Evolutionary conservation across 2,113 vertebrate genomes (phyloP).

Genomic region (Pollachius pollachius): DNA sequence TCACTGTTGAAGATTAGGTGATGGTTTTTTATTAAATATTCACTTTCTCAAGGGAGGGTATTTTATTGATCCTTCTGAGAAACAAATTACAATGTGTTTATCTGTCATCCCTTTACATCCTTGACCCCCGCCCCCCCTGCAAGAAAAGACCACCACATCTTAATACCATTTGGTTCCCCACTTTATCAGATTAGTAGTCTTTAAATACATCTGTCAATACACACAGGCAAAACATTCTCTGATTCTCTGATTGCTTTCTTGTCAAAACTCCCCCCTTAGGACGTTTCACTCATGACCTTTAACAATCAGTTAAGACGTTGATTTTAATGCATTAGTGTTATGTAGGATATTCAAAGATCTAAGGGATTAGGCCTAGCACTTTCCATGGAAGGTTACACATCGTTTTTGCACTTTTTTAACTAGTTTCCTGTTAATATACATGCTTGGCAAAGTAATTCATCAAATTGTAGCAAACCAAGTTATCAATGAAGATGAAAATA

Average conservation of each 20-base stretch:
- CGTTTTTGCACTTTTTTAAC: too few species aligned
- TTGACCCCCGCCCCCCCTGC: constrained; percentile 39
- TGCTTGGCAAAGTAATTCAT: too few species aligned
- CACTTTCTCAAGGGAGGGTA: constrained; percentile 74
- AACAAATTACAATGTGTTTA: constrained; percentile 84
- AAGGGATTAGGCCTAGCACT: too few species aligned
- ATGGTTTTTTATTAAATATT: constrained; percentile 73
- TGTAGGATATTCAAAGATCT: not conserved
- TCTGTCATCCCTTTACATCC: constrained; percentile 45
- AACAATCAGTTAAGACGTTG: constrained; percentile 72
- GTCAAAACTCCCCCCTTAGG: constrained; percentile 49
- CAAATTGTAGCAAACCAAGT: too few species aligned
- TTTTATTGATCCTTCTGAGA: constrained; percentile 48
- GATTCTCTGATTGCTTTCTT: constrained; percentile 59
- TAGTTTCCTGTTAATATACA: too few species aligned
- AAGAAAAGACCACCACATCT: constrained; percentile 69
- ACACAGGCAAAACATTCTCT: constrained; percentile 58
- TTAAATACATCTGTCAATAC: constrained; percentile 72
- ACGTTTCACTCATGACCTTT: constrained; percentile 47
- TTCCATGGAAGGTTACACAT: too few species aligned
- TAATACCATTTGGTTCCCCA: constrained; percentile 60
- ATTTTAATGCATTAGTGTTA: not conserved
- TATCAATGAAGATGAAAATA: too few species aligned
- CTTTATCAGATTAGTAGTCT: constrained; percentile 79
- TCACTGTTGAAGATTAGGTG: constrained; percentile 83